Evolutionary conservation across 2,888 invertebrate genomes (phyloP).

Genomic region (Lottia scabra): DNA sequence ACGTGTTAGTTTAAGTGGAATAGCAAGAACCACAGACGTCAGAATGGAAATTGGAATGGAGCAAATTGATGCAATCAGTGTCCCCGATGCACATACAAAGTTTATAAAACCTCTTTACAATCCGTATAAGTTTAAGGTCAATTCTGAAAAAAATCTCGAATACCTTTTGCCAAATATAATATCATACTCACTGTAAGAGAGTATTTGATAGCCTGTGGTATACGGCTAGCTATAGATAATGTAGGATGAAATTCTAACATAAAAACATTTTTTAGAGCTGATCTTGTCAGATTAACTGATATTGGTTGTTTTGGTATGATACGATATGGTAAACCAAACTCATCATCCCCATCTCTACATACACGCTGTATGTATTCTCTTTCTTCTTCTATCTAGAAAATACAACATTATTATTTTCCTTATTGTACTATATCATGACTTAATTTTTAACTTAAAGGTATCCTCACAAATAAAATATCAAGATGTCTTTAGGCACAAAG

Average conservation of each 20-base stretch:
- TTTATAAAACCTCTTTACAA: no score
- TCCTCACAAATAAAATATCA: background rate
- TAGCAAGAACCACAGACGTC: no score
- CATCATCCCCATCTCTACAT: slow-evolving; percentile 54
- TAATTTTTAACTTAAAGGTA: no score
- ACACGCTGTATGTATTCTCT: slow-evolving; percentile 63
- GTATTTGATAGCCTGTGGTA: slow-evolving; percentile 62
- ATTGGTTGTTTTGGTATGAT: slow-evolving; percentile 64
- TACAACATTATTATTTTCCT: background rate
- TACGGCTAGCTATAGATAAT: slow-evolving; percentile 60
- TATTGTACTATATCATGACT: no score
- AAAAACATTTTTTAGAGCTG: slow-evolving; percentile 65
- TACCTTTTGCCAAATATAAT: no score
- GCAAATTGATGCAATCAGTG: no score
- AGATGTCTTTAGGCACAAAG: background rate
- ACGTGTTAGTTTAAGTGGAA: no score
- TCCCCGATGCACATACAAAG: no score
- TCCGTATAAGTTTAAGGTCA: no score
- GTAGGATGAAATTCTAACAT: slow-evolving; percentile 68
- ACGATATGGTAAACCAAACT: slow-evolving; percentile 61
- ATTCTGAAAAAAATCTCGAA: no score
- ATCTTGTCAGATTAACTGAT: slow-evolving; percentile 65
- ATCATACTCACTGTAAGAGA: slow-evolving; percentile 56
- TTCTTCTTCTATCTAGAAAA: slow-evolving; percentile 60
- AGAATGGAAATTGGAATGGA: no score